phyloP scores from a whole-genome alignment of 2,888 invertebrate species.

The Pammene fasciana region DNA sequence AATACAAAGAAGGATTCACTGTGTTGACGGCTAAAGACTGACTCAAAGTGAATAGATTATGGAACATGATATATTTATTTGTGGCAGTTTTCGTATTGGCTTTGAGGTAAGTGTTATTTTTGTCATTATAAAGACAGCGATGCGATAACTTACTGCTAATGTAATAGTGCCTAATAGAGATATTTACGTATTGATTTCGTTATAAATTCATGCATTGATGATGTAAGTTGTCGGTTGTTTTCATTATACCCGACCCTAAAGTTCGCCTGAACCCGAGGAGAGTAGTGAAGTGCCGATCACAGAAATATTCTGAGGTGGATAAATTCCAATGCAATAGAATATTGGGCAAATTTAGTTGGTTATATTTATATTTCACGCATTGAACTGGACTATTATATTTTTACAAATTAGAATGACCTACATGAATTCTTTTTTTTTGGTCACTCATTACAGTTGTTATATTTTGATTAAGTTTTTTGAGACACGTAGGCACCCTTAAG shows the following conservation, averaged over 20 bases:
- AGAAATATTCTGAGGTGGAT: background rate
- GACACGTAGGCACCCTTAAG: no score
- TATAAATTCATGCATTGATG: slow-evolving; percentile 36
- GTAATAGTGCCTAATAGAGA: slow-evolving; percentile 3
- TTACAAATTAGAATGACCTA: no score
- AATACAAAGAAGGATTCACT: no score
- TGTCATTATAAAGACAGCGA: background rate
- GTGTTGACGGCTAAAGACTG: no score
- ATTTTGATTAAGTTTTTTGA: no score
- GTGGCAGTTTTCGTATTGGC: background rate
- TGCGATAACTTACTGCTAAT: no score
- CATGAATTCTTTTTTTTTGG: no score
- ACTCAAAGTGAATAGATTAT: background rate
- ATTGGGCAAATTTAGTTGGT: no score
- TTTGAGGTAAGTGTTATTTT: slow-evolving; percentile 8
- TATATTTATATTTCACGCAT: no score
- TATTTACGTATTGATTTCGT: slow-evolving; percentile 46
- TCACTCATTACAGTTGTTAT: no score
- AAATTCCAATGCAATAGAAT: background rate
- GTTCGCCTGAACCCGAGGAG: slow-evolving; percentile 28
- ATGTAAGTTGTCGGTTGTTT: slow-evolving; percentile 33
- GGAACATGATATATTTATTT: slow-evolving; percentile 13
- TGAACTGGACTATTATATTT: no score
- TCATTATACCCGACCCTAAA: slow-evolving; percentile 36
- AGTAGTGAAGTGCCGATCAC: background rate